These are phyloP conservation scores for Thamnophis elegans DNA, from an alignment of 2,797 vertebrate species.

Conservation along the genomic window DNA sequence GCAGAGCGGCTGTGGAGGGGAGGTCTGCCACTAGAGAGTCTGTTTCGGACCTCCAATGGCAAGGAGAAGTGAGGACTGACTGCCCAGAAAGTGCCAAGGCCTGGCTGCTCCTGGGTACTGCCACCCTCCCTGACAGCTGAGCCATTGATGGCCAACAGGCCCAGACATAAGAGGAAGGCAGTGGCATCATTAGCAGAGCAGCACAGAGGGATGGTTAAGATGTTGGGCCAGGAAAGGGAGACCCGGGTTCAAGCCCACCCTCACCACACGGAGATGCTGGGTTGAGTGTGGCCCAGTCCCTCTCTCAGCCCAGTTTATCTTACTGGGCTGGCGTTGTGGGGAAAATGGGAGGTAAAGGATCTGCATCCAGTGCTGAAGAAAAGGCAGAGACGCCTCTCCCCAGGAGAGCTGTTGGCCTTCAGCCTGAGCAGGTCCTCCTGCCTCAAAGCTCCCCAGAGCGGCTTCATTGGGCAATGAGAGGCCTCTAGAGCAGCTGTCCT, in stretches of 20 bases:
- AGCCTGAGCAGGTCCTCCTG: neutral
- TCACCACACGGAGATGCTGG: neutral
- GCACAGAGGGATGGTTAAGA: neutral
- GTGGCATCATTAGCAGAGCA: neutral
- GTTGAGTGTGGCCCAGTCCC: neutral
- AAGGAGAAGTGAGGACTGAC: neutral
- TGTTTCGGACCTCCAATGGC: slow-evolving; percentile 16
- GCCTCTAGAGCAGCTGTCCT: neutral
- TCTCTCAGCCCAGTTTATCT: neutral
- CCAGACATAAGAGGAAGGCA: neutral
- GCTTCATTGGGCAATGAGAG: neutral
- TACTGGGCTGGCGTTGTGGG: neutral
- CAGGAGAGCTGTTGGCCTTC: neutral
- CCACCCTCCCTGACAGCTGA: neutral
- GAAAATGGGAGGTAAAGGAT: neutral
- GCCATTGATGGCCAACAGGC: neutral
- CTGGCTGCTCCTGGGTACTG: neutral
- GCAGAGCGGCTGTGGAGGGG: slow-evolving; percentile 29
- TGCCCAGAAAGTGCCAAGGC: neutral
- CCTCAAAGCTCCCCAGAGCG: neutral
- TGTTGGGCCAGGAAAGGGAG: neutral
- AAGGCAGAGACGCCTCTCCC: neutral
- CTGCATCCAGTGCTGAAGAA: neutral
- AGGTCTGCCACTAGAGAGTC: slow-evolving; percentile 38
- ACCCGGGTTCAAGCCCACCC: neutral